Conservation (phyloP, 1,140 invertebrate species). For the Vanessa tameamea region DNA sequence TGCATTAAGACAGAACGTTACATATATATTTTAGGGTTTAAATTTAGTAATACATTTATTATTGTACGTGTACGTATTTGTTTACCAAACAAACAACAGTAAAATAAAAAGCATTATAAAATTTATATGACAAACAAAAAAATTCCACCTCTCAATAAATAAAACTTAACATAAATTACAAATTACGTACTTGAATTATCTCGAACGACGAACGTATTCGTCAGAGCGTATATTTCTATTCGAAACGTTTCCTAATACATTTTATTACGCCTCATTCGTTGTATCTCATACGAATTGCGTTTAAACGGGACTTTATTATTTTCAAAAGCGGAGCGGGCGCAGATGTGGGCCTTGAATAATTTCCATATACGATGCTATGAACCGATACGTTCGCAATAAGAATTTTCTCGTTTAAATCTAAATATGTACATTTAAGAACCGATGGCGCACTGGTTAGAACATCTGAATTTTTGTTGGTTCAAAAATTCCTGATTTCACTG, state of each 20-base stretch:
- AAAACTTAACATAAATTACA: constrained; percentile 24
- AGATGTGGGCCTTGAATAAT: constrained; percentile 65
- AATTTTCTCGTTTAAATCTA: constrained; percentile 47
- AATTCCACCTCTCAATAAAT: not conserved
- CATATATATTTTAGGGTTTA: no score
- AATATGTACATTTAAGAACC: constrained; percentile 33
- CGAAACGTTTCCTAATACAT: constrained; percentile 73
- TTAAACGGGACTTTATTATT: constrained; percentile 77
- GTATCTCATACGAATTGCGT: constrained; percentile 75
- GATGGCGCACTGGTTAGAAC: no score
- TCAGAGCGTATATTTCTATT: constrained; percentile 46
- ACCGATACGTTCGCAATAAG: constrained; percentile 56
- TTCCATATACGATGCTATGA: constrained; percentile 56
- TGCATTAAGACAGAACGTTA: no score
- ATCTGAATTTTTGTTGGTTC: no score
- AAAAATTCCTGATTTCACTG: no score
- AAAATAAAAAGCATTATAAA: not conserved
- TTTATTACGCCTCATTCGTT: constrained; percentile 74
- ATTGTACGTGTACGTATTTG: no score
- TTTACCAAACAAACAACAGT: no score
- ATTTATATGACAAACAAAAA: not conserved
- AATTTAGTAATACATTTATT: no score
- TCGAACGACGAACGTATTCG: constrained; percentile 16
- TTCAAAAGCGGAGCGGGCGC: constrained; percentile 60
- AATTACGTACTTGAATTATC: constrained; percentile 22